phyloP scores from a whole-genome alignment of 2,797 vertebrate species.

The Poecilia velifera region DNA sequence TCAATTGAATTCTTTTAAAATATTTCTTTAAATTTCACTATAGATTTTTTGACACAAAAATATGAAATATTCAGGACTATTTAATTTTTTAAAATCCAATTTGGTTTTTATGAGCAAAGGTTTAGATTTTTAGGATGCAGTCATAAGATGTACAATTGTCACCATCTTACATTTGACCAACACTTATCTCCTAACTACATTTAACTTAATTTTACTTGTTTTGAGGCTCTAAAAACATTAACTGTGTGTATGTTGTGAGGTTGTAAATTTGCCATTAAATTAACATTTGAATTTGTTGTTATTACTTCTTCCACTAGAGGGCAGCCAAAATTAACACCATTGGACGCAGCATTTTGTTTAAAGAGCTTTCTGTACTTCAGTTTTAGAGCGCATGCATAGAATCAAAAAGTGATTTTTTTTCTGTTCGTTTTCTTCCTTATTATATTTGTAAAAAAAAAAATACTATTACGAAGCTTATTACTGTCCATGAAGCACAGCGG shows the following conservation, averaged over 20 bases:
- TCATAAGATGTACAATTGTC: background rate
- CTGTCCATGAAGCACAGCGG: background rate
- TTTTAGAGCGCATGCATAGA: background rate
- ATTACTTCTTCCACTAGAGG: constrained; percentile 47
- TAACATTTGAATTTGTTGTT: constrained; percentile 5
- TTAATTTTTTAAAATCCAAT: background rate
- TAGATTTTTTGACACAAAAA: background rate
- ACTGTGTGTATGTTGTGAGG: background rate
- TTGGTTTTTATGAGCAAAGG: background rate
- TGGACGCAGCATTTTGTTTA: background rate
- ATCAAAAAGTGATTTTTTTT: background rate
- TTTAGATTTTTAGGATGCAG: background rate
- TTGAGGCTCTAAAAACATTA: background rate
- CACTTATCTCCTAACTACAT: background rate
- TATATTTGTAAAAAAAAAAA: background rate
- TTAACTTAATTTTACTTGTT: background rate
- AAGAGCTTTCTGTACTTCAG: background rate
- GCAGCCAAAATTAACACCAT: constrained; percentile 9
- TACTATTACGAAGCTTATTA: background rate
- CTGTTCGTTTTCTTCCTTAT: background rate
- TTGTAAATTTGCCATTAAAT: constrained; percentile 9
- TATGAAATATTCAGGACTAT: background rate
- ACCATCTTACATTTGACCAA: background rate
- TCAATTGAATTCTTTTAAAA: background rate
- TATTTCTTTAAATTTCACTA: background rate